These are phyloP conservation scores for Galeopsomyia nigrocyanea DNA, from an alignment of 2,888 invertebrate species.

Conservation along the genomic window DNA sequence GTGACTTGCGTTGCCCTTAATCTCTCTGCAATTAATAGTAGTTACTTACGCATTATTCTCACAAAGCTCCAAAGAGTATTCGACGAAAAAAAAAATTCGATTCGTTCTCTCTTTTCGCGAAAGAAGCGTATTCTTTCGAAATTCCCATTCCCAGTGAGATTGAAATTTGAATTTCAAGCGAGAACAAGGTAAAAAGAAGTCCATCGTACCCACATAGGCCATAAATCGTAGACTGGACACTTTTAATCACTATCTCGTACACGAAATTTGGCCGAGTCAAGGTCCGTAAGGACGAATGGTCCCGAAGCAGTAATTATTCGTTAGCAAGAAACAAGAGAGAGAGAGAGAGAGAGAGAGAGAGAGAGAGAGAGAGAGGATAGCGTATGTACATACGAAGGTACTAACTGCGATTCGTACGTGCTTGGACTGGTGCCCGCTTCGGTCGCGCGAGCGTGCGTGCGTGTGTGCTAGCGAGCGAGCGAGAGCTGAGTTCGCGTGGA, in stretches of 20 bases:
- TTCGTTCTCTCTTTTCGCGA: conserved; percentile 30
- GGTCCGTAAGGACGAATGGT: conserved; percentile 48
- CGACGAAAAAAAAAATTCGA: not conserved
- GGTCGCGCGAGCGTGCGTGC: conserved; percentile 19
- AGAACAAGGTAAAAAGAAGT: too few relatives aligned
- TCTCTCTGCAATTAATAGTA: too few relatives aligned
- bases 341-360: conserved; percentile 24
- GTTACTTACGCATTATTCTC: too few relatives aligned
- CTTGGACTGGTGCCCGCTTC: conserved; percentile 40
- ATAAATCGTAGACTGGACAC: not conserved
- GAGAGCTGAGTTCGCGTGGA: conserved; percentile 23
- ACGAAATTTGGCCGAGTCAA: not conserved
- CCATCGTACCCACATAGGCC: too few relatives aligned
- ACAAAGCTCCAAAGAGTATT: too few relatives aligned
- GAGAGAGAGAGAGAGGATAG: conserved; percentile 23
- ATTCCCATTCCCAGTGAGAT: too few relatives aligned
- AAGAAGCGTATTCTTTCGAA: too few relatives aligned
- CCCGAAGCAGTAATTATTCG: conserved; percentile 59
- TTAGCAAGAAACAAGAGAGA: conserved; percentile 50
- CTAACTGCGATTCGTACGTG: conserved; percentile 45
- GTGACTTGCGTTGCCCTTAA: too few relatives aligned
- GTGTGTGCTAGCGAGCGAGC: too few relatives aligned
- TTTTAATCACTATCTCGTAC: conserved; percentile 19
- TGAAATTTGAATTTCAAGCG: too few relatives aligned
- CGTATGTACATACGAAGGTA: conserved; percentile 40